Percentiles rank a stretch among this genome's conserved stretches.
Evolutionary conservation across 2,113 vertebrate genomes (phyloP).

Genomic region (Phalacrocorax pelagicus): DNA sequence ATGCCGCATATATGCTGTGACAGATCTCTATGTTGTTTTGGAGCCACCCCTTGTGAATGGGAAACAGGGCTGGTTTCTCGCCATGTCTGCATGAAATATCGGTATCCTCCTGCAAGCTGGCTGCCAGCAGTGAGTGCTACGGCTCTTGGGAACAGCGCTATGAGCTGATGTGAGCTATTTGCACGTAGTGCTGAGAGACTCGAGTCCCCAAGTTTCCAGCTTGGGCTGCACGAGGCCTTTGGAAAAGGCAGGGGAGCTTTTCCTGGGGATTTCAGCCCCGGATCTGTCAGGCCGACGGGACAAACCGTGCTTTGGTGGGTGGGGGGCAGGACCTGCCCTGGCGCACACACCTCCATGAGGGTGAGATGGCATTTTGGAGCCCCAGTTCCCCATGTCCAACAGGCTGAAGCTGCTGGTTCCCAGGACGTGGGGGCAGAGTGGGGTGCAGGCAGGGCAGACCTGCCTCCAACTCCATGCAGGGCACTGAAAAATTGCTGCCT

Average conservation of each 20-base stretch:
- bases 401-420: not conserved
- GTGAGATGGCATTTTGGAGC: not conserved
- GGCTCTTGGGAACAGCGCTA: conserved; percentile 33
- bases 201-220: not conserved
- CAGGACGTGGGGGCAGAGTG: not conserved
- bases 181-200: conserved; percentile 24
- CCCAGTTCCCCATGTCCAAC: rapidly evolving
- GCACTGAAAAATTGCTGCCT: not conserved
- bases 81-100: conserved; percentile 40
- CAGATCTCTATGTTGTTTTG: conserved; percentile 38
- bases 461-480: rapidly evolving
- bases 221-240: not conserved
- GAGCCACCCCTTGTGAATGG: conserved; percentile 34
- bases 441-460: not conserved
- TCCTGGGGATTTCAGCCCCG: not conserved
- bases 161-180: conserved; percentile 25
- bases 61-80: conserved; percentile 46
- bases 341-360: rapidly evolving
- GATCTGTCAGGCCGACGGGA: not conserved
- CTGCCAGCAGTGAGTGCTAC: conserved; percentile 29
- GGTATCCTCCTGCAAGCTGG: conserved; percentile 41
- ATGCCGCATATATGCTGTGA: conserved; percentile 49
- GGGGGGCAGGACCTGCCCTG: not conserved
- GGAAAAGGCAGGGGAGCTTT: not conserved
- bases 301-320: rapidly evolving